Conservation (phyloP, 2,797 vertebrate genomes). For the Emydoidea blandingii region DNA sequence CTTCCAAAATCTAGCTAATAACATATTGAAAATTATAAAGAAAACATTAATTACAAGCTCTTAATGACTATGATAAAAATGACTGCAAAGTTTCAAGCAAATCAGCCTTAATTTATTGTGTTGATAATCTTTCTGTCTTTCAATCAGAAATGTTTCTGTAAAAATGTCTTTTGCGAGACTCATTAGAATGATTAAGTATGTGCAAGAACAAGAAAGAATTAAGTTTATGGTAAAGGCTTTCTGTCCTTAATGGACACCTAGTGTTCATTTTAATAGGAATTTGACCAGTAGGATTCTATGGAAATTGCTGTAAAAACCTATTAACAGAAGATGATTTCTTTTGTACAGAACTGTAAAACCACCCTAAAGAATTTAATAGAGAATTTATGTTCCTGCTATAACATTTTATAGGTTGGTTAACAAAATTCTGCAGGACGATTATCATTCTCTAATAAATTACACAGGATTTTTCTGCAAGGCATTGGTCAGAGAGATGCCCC, state of each 20-base stretch:
- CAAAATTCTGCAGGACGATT: neutral
- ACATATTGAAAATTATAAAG: neutral
- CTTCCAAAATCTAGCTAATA: neutral
- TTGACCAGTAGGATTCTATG: neutral
- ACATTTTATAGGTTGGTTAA: neutral
- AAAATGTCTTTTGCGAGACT: slow-evolving; percentile 14
- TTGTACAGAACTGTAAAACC: neutral
- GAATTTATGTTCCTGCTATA: slow-evolving; percentile 36
- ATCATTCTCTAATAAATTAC: neutral
- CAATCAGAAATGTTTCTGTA: neutral
- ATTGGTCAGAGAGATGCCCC: neutral
- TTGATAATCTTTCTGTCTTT: slow-evolving; percentile 17
- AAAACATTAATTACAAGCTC: neutral
- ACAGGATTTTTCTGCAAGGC: neutral
- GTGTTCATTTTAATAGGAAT: slow-evolving; percentile 41
- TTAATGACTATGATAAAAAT: neutral
- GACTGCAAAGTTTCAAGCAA: neutral
- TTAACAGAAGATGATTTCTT: slow-evolving; percentile 37
- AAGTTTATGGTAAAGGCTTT: neutral
- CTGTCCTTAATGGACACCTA: neutral
- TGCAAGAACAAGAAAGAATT: neutral
- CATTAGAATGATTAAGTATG: slow-evolving; percentile 9
- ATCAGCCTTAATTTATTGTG: fast-evolving
- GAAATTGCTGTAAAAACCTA: slow-evolving; percentile 39
- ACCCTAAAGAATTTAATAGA: neutral